phyloP scores from a whole-genome alignment of 2,888 invertebrate species.

The Nomada ruficornis region DNA sequence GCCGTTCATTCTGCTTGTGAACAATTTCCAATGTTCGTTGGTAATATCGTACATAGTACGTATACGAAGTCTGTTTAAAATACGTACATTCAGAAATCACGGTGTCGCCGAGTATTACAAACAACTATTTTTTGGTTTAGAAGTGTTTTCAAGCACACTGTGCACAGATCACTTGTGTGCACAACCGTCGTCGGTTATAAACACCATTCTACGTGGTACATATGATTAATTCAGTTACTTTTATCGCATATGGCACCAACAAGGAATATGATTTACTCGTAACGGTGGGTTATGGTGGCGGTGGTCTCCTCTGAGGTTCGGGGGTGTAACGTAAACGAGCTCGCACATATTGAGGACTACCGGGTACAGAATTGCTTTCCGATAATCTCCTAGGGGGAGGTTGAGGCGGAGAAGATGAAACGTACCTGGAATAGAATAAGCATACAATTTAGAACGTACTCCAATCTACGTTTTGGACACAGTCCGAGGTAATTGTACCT shows the following conservation, averaged over 20 bases:
- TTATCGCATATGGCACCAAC: conserved; percentile 79
- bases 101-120: conserved; percentile 64
- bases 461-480: background rate
- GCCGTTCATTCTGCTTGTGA: conserved; percentile 32
- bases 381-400: conserved; percentile 88
- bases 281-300: conserved; percentile 80
- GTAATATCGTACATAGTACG: conserved; percentile 46
- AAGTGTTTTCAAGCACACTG: conserved; percentile 53
- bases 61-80: conserved; percentile 43
- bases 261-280: conserved; percentile 71
- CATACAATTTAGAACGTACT: background rate
- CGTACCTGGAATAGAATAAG: conserved; percentile 83
- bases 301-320: conserved; percentile 84
- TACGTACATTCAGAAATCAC: conserved; percentile 54
- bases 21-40: conserved; percentile 38
- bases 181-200: conserved; percentile 59
- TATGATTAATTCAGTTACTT: conserved; percentile 66
- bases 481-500: conserved; percentile 74
- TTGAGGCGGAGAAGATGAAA: conserved; percentile 87
- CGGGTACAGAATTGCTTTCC: conserved; percentile 89
- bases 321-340: conserved; percentile 86
- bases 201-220: conserved; percentile 64
- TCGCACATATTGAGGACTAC: conserved; percentile 89
- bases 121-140: conserved; percentile 65
- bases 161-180: conserved; percentile 59